Conservation (phyloP, 2,113 vertebrate genomes). For the Stigmatopora argus region DNA sequence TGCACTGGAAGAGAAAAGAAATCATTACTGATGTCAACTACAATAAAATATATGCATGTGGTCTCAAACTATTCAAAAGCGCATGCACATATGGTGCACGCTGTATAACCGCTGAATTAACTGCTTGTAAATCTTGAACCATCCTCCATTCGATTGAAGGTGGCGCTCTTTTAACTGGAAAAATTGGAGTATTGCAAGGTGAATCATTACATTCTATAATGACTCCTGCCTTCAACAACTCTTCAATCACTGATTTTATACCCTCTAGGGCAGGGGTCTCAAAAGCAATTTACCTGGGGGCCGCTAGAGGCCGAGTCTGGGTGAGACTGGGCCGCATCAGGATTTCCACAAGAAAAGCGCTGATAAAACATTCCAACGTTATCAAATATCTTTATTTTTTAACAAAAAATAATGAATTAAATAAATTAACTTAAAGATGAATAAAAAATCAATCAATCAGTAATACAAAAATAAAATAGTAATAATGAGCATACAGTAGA, state of each 20-base stretch:
- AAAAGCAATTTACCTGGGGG: too few species aligned
- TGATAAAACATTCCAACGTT: too few species aligned
- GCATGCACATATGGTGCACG: background rate
- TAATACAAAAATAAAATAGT: too few species aligned
- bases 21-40: background rate
- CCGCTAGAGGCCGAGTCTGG: too few species aligned
- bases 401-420: too few species aligned
- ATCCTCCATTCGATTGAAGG: background rate
- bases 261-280: too few species aligned
- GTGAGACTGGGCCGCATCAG: too few species aligned
- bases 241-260: background rate
- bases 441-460: too few species aligned
- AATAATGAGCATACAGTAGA: too few species aligned
- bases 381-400: too few species aligned
- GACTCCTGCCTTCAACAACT: background rate
- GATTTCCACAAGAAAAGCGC: too few species aligned
- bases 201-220: background rate
- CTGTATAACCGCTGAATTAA: background rate
- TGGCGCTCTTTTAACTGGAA: background rate
- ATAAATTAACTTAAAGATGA: too few species aligned
- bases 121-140: background rate
- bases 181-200: background rate
- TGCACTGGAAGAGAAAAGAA: background rate
- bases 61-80: background rate
- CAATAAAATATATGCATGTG: background rate